Percentiles rank a stretch among this genome's conserved stretches.
Evolutionary conservation across 2,797 vertebrate genomes (phyloP).

Genomic region (Coregonus suidteri): DNA sequence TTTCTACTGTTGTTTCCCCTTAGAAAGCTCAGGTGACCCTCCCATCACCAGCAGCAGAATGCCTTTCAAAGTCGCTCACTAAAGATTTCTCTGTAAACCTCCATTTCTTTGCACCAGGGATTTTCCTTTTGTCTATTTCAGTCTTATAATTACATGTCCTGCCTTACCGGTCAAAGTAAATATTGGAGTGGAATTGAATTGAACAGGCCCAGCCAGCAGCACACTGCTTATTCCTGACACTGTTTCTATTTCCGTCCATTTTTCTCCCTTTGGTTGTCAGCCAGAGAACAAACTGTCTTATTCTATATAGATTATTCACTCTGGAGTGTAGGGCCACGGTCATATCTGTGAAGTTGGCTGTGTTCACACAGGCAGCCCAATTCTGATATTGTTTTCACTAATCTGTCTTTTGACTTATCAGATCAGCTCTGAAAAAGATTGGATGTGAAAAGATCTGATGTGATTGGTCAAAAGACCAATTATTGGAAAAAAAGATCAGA

Average conservation of each 20-base stretch:
- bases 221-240: conserved; percentile 48
- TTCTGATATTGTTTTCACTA: too few relatives aligned
- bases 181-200: conserved; percentile 32
- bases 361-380: too few relatives aligned
- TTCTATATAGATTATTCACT: conserved; percentile 57
- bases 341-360: not conserved
- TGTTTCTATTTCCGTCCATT: conserved; percentile 65
- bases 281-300: conserved; percentile 56
- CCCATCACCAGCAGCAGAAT: conserved; percentile 19
- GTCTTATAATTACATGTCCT: conserved; percentile 18
- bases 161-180: conserved; percentile 43
- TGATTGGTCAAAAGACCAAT: too few relatives aligned
- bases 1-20: not conserved
- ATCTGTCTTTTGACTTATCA: too few relatives aligned
- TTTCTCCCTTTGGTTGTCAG: conserved; percentile 45
- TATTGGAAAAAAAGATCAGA: too few relatives aligned
- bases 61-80: conserved; percentile 32
- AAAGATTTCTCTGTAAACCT: conserved; percentile 4
- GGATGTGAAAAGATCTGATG: too few relatives aligned
- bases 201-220: conserved; percentile 24
- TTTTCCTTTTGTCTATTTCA: conserved; percentile 8
- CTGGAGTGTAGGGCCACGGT: conserved; percentile 31
- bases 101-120: conserved; percentile 2
- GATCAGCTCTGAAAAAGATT: too few relatives aligned
- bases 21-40: not conserved